Evolutionary conservation across 2,113 vertebrate species (phyloP), one percentile per base, ranked within the genome.

Genomic region (Otis tarda): DNA sequence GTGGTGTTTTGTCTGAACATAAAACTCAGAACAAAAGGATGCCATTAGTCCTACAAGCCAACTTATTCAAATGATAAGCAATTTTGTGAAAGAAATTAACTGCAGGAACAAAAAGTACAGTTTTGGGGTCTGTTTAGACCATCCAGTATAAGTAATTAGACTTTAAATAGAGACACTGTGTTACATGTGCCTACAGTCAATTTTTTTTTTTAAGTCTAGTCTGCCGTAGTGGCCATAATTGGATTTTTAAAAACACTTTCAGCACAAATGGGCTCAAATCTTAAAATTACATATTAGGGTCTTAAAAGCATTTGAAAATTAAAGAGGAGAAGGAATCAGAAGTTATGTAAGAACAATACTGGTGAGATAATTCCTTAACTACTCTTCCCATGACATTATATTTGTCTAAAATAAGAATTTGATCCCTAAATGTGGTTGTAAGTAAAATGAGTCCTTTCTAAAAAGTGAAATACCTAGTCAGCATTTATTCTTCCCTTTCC

Each of bases 231-330:
- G 39, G 27, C 33, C 49, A 37, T 84, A 92, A 94, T 84, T 82
- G 49, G 35, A 87, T 91, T 96, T 89, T 30, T 93, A 75, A 39
- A 75, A 94, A 87, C 83, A 77, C 21, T 80, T 94, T 61, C 17
- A 84, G 41, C 74, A 91, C 23, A 79, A 61, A 83, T 2, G 2
- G 16, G 28, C 41, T 71, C 37, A 92, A 31, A 85, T 84, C 76
- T 92, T 90, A 84, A 87, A 95, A 93, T 92, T 80, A 82, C 35
- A n/a, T 78, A 45, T 87, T 90, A n/a, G 25, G 57, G 43, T 88
- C 47, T 95, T 96, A 74, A 63, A 95, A 96, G 77, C 57, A 96
- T 90, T 90, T 77, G 21, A n/a, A 92, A 89, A 75, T 57, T 78
- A 75, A 71, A 90, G 55, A 89, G 57, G 19, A 83, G 74, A 71